Evolutionary conservation across 37 sponge, comb jelly and placozoan species (phyloP), one percentile per base, ranked within the genome.

Genomic region (Haliclona indistincta): DNA sequence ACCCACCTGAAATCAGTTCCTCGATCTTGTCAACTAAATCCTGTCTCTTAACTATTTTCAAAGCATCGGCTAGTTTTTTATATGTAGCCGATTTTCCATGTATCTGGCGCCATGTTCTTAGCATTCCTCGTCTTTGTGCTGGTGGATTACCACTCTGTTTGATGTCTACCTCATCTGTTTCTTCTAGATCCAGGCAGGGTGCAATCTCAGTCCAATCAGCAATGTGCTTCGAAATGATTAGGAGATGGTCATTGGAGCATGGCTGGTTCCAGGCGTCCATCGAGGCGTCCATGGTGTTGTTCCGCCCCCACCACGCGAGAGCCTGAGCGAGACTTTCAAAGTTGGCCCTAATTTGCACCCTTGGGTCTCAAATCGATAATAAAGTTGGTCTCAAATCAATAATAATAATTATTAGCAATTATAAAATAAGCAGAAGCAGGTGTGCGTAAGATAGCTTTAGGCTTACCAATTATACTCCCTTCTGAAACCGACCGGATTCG

Each of bases 81-180:
- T 55, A 55, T 3, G 56, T 55, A 5, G 56, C 56, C 3, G 26
- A 28, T 23, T 23, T 28, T 23, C 56, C 56, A 55, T 55, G 56
- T 28, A 2, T 23, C 23, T 55, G 56, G 3, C 26, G 23, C 56
- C 56, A 55, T 55, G 23, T 55, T 55, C 56, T 55, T 28, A 55
- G 56, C 56, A 55, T 55, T 23, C 26, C 56, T 23, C 26, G 23
- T 5, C 56, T 55, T 23, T 23, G 23, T 28, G 23, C 26, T 5
- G 26, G 23, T 23, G 56, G 23, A 28, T 3, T 28, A 28, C 26
- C 23, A 23, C 23, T 55, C 56, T 28, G 3, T 28, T 55, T 28
- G 26, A 55, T 55, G 56, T 2, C 56, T 55, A 28, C 56, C 56
- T 55, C 56, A 5, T 55, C 56, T 5, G 56, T 55, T 28, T 55